phyloP scores from a whole-genome alignment of 2,888 invertebrate genomes.

The Tetropium fuscum region DNA sequence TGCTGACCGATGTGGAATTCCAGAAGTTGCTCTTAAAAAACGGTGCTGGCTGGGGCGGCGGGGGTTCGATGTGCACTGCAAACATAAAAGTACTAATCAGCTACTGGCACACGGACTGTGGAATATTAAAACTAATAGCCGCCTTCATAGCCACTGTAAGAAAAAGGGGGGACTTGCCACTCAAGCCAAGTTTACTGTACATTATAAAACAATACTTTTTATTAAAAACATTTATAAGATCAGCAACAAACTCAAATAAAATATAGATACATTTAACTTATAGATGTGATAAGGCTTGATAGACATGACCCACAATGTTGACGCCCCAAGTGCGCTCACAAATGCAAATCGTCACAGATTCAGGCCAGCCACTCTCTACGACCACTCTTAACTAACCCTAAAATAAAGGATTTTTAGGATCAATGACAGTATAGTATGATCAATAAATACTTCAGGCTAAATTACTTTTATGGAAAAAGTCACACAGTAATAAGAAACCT shows the following conservation, averaged over 20 bases:
- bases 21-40: conserved; percentile 54
- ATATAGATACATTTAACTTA: conserved; percentile 19
- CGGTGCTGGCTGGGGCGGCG: conserved; percentile 44
- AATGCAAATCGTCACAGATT: conserved; percentile 41
- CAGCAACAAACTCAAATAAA: background rate
- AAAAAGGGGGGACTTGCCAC: conserved; percentile 62
- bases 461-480: conserved; percentile 28
- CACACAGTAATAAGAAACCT: conserved; percentile 57
- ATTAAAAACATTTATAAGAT: background rate
- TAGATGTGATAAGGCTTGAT: conserved; percentile 60
- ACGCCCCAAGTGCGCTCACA: conserved; percentile 58
- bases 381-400: conserved; percentile 48
- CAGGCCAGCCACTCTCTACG: conserved; percentile 49
- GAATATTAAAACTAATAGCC: conserved; percentile 56
- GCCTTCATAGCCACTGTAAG: conserved; percentile 66
- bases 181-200: too few relatives aligned
- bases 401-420: conserved; percentile 55
- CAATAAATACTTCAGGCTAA: conserved; percentile 57
- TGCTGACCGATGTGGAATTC: conserved; percentile 62
- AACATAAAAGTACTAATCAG: conserved; percentile 61
- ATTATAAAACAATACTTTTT: too few relatives aligned
- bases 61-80: conserved; percentile 61
- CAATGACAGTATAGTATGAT: conserved; percentile 57
- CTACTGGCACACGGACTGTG: conserved; percentile 47
- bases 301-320: conserved; percentile 66